Conservation (phyloP, 2,797 vertebrate species). For the Xerus rutilus region DNA sequence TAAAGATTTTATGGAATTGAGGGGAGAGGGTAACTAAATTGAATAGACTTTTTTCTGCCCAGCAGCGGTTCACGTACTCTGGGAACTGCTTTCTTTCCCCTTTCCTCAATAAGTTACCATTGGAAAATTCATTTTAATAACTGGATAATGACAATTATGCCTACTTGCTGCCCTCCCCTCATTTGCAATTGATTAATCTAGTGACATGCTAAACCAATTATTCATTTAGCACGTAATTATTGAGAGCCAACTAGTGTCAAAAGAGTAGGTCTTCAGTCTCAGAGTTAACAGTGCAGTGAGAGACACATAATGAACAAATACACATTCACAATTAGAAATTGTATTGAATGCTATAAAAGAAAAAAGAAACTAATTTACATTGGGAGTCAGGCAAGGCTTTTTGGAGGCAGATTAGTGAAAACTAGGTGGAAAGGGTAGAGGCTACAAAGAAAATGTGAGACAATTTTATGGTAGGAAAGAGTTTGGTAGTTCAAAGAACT, state of each 20-base stretch:
- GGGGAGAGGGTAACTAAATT: neutral
- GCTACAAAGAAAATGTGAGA: neutral
- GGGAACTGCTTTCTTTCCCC: neutral
- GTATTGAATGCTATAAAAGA: neutral
- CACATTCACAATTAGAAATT: conserved; percentile 21
- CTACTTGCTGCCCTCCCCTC: neutral
- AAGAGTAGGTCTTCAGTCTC: neutral
- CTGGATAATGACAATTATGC: neutral
- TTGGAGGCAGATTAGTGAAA: neutral
- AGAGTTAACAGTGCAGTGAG: neutral
- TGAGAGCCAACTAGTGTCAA: neutral
- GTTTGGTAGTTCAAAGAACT: neutral
- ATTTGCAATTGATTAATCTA: neutral
- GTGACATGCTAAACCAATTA: neutral
- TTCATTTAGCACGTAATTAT: neutral
- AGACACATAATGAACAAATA: conserved; percentile 7
- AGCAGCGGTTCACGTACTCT: neutral
- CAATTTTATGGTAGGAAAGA: neutral
- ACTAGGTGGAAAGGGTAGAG: neutral
- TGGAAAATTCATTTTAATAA: conserved; percentile 32
- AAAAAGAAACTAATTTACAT: neutral
- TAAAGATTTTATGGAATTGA: conserved; percentile 20
- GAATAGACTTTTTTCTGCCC: neutral
- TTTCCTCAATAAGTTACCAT: neutral
- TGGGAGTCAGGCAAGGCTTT: neutral